Percentiles rank a stretch among this genome's conserved stretches.
These are phyloP conservation scores for Excalfactoria chinensis DNA, from an alignment of 2,113 vertebrate genomes.

Conservation along the genomic window DNA sequence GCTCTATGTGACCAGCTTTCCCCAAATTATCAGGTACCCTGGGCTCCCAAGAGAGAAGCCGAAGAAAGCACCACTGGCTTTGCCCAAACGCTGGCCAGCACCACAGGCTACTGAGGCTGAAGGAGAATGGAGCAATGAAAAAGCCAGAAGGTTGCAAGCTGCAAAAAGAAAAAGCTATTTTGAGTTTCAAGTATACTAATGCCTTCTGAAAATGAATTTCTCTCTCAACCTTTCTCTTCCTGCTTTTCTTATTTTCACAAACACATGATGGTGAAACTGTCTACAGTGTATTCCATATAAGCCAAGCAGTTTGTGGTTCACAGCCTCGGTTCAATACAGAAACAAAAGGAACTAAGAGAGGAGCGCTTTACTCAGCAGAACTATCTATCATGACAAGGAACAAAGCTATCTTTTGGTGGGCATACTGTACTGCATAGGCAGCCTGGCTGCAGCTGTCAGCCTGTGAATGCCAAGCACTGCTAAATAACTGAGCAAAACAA, in stretches of 20 bases:
- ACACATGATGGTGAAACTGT: background rate
- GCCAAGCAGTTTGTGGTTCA: accelerated
- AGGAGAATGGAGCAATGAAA: background rate
- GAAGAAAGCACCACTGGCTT: background rate
- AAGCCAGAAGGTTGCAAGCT: background rate
- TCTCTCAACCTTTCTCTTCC: background rate
- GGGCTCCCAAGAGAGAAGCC: background rate
- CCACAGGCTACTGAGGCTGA: background rate
- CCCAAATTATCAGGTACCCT: background rate
- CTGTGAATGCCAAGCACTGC: background rate
- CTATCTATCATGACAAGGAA: background rate
- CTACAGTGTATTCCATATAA: background rate
- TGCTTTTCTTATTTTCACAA: background rate
- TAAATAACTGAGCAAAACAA: background rate
- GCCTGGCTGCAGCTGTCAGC: background rate
- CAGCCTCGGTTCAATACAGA: background rate
- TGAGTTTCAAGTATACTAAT: background rate
- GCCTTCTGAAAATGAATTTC: background rate
- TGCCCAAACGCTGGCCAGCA: background rate
- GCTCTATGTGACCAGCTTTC: background rate
- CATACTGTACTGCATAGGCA: background rate
- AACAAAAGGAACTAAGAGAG: background rate
- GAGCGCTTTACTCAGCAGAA: slow-evolving; percentile 10
- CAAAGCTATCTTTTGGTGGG: background rate
- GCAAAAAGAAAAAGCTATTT: background rate